Percentiles rank a stretch among this genome's conserved stretches.
Conservation (phyloP, 1,140 invertebrate genomes). For the Drosophila pallidifrons region DNA sequence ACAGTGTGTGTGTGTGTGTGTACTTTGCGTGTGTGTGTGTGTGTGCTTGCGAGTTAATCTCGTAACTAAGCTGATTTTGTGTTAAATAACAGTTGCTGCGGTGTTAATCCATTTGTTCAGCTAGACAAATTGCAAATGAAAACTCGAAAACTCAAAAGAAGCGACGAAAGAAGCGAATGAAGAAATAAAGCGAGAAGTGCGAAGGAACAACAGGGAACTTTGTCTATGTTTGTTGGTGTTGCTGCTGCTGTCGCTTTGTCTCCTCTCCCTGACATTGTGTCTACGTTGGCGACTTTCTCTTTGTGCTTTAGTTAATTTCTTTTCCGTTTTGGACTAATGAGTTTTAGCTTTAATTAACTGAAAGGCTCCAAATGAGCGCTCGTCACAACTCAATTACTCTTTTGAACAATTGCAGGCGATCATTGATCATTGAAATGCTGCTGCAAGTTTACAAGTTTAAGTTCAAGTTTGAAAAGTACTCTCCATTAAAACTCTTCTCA, state of each 20-base stretch:
- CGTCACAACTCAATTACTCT: not conserved
- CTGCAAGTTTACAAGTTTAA: not conserved
- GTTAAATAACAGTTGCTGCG: constrained; percentile 39
- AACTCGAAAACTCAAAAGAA: constrained; percentile 28
- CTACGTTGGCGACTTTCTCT: constrained; percentile 3
- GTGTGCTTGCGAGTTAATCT: constrained; percentile 33
- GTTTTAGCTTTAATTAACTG: constrained; percentile 13
- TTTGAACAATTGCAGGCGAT: not conserved
- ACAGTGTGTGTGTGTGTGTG: not conserved
- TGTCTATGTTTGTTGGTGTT: not conserved
- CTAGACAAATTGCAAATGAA: constrained; percentile 38
- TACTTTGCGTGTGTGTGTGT: constrained; percentile 10
- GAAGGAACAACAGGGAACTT: not conserved
- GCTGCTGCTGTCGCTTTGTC: not conserved
- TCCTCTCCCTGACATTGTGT: not conserved
- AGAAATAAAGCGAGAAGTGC: not conserved
- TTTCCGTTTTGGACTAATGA: constrained; percentile 9
- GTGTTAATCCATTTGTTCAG: constrained; percentile 40
- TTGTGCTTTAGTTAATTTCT: constrained; percentile 11
- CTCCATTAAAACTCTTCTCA: too few species aligned
- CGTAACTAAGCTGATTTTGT: constrained; percentile 51
- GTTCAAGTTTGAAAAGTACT: not conserved
- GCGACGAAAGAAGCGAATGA: not conserved
- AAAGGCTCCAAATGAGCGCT: not conserved
- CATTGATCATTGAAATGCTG: constrained; percentile 1